phyloP scores from a whole-genome alignment of 2,888 invertebrate genomes.

The Microctonus hyperodae region DNA sequence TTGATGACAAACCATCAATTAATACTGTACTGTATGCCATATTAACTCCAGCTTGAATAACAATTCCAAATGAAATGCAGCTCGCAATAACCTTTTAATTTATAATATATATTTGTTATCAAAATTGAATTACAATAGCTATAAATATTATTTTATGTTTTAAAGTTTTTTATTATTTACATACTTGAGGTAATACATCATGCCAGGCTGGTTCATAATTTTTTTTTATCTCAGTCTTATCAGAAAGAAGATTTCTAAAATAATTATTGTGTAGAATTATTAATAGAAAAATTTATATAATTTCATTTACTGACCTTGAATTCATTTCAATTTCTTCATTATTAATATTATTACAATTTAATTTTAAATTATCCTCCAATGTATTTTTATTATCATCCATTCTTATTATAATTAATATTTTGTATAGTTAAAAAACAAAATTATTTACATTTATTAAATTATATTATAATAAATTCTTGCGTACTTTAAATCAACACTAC shows the following conservation, averaged over 20 bases:
- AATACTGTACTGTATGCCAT: slow-evolving; percentile 69
- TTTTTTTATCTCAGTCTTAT: background rate
- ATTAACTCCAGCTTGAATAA: slow-evolving; percentile 68
- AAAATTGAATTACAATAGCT: background rate
- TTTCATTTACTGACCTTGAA: background rate
- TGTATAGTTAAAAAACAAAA: background rate
- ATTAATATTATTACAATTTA: background rate
- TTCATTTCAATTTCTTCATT: background rate
- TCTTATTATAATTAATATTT: background rate
- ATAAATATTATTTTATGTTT: background rate
- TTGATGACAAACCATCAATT: slow-evolving; percentile 64
- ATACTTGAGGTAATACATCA: slow-evolving; percentile 45
- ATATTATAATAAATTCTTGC: too few relatives aligned
- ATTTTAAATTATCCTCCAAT: background rate
- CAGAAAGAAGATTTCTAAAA: background rate
- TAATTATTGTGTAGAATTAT: background rate
- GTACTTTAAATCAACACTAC: too few relatives aligned
- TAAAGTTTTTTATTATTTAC: background rate
- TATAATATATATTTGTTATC: background rate
- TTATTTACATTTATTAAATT: too few relatives aligned
- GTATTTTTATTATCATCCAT: background rate
- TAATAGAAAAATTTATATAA: background rate
- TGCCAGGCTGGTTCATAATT: slow-evolving; percentile 15
- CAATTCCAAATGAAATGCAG: slow-evolving; percentile 64
- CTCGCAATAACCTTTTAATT: slow-evolving; percentile 61